Evolutionary conservation across 1,140 invertebrate species (phyloP).

Genomic region (roundworm (Caenorhabditis elegans)): DNA sequence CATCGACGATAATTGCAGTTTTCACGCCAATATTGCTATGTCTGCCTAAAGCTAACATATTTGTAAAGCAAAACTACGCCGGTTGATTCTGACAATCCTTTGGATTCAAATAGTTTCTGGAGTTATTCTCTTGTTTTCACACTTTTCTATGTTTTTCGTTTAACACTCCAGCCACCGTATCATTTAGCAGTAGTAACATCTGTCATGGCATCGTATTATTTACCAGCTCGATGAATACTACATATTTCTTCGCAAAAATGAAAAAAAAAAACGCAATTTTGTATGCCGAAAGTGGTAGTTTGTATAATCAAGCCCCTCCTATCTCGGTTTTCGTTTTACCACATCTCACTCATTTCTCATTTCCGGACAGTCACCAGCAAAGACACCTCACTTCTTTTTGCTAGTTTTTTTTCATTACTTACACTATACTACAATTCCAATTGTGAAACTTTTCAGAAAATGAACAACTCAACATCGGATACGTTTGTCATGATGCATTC

Average conservation of each 20-base stretch:
- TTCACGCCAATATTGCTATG: too few species aligned
- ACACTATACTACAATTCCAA: neutral
- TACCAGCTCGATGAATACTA: neutral
- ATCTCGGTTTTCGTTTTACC: too few species aligned
- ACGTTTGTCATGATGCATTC: constrained; percentile 31
- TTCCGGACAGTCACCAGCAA: neutral
- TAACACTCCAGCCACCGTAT: too few species aligned
- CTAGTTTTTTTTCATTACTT: neutral
- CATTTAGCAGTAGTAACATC: neutral
- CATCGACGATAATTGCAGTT: too few species aligned
- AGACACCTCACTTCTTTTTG: neutral
- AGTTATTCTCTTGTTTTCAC: too few species aligned
- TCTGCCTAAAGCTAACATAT: too few species aligned
- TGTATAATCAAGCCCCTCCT: neutral
- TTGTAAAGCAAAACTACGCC: too few species aligned
- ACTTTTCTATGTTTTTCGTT: too few species aligned
- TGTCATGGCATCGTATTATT: neutral
- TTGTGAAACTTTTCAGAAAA: neutral
- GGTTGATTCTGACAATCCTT: too few species aligned
- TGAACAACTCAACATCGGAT: constrained; percentile 27
- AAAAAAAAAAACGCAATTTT: neutral
- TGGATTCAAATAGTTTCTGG: too few species aligned
- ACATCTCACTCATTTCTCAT: too few species aligned
- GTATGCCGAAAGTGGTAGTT: neutral
- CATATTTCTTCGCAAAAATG: neutral